Conservation (phyloP, 1,140 invertebrate species). For the Musca domestica region DNA sequence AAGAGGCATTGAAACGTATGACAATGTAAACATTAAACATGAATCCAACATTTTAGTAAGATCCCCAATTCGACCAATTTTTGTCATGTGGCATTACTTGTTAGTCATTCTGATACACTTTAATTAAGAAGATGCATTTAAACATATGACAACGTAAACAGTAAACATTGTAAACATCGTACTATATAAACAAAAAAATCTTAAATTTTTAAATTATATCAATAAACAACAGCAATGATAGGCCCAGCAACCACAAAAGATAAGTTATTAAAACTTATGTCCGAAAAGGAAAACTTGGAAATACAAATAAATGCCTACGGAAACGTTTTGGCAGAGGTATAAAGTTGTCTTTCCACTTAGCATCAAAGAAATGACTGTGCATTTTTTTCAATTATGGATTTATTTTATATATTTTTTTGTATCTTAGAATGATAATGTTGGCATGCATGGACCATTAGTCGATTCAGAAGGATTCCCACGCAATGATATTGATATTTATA, state of each 20-base stretch:
- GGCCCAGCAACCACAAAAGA: slow-evolving; percentile 56
- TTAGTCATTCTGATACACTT: no score
- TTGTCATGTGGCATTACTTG: no score
- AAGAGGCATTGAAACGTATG: no score
- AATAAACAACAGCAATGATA: slow-evolving; percentile 35
- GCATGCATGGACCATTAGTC: slow-evolving; percentile 83
- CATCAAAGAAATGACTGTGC: neutral
- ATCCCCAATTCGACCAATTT: no score
- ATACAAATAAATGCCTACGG: slow-evolving; percentile 65
- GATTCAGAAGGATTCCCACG: slow-evolving; percentile 85
- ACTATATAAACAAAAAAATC: no score
- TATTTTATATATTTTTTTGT: slow-evolving; percentile 1
- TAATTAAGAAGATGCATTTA: no score
- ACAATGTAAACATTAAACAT: no score
- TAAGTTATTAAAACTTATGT: slow-evolving; percentile 68
- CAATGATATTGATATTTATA: slow-evolving; percentile 86
- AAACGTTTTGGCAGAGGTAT: slow-evolving; percentile 62
- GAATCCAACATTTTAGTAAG: no score
- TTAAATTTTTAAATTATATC: neutral
- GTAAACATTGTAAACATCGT: no score
- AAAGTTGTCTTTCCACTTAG: no score
- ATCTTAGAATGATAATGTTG: slow-evolving; percentile 70
- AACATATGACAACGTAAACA: no score
- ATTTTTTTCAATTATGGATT: neutral
- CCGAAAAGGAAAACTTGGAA: slow-evolving; percentile 73